phyloP scores from a whole-genome alignment of 2,797 vertebrate species.

The Eurystomus glaucurus region DNA sequence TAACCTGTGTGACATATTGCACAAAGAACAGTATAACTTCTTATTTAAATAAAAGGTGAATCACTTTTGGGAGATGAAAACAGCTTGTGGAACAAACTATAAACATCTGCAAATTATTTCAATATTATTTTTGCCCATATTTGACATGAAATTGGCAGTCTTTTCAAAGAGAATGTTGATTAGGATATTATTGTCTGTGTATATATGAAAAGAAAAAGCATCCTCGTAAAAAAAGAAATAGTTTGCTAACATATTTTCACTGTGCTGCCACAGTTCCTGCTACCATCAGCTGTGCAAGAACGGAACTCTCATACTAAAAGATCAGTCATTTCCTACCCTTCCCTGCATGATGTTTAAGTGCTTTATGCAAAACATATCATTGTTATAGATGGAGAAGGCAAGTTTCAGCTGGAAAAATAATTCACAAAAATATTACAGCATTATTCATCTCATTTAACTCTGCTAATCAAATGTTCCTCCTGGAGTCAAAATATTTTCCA shows the following conservation, averaged over 20 bases:
- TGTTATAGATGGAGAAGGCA: slow-evolving; percentile 40
- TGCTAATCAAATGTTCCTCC: slow-evolving; percentile 65
- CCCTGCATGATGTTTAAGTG: slow-evolving; percentile 23
- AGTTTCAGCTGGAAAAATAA: slow-evolving; percentile 68
- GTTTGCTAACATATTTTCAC: slow-evolving; percentile 21
- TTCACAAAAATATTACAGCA: slow-evolving; percentile 46
- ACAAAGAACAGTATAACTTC: slow-evolving; percentile 43
- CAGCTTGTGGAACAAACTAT: neutral
- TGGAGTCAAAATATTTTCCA: slow-evolving; percentile 69
- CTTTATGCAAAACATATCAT: slow-evolving; percentile 52
- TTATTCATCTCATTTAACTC: slow-evolving; percentile 76
- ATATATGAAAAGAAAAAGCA: neutral
- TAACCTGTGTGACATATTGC: neutral
- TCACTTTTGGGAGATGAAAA: slow-evolving; percentile 35
- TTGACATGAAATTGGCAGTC: neutral
- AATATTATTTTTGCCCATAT: neutral
- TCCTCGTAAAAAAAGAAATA: neutral
- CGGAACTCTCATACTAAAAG: slow-evolving; percentile 8
- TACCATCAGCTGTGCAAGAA: neutral
- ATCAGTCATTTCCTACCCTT: slow-evolving; percentile 45
- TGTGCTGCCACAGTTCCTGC: neutral
- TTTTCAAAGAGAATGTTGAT: neutral
- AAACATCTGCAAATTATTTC: neutral
- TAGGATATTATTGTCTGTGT: neutral
- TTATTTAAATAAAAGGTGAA: slow-evolving; percentile 60